Conservation (phyloP, 2,888 invertebrate genomes). For the Platerodrilus igneus region DNA sequence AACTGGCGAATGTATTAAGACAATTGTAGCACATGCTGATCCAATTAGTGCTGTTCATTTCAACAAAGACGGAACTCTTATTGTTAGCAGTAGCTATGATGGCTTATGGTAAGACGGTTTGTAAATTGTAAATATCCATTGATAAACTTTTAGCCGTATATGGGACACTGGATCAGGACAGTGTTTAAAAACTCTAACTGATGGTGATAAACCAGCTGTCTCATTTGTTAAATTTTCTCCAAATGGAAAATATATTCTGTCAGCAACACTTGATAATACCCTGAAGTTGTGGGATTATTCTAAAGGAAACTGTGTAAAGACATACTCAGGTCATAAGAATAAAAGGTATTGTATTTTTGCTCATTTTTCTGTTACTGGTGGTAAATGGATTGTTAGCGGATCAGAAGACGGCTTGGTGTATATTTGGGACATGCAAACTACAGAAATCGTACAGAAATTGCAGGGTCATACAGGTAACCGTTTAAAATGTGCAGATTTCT, state of each 20-base stretch:
- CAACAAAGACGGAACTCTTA: conserved; percentile 96
- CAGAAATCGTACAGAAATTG: conserved; percentile 96
- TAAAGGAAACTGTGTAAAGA: conserved; percentile 96
- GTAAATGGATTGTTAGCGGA: too few species aligned
- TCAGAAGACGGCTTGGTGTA: conserved; percentile 98
- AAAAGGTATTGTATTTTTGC: conserved; percentile 99
- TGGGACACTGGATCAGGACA: conserved; percentile 99
- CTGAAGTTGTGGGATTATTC: too few species aligned
- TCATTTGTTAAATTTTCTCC: conserved; percentile 99
- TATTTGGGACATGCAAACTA: conserved; percentile 99
- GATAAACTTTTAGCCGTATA: conserved; percentile 71
- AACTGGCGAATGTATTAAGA: conserved; percentile 96
- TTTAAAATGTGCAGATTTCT: background rate
- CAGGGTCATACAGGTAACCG: conserved; percentile 88
- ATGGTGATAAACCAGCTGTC: conserved; percentile 99
- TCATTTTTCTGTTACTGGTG: conserved; percentile 99
- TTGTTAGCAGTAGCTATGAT: too few species aligned
- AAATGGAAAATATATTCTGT: conserved; percentile 98
- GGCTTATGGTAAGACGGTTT: conserved; percentile 99
- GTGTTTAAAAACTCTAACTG: conserved; percentile 98
- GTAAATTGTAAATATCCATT: conserved; percentile 58
- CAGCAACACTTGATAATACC: too few species aligned
- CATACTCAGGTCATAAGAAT: conserved; percentile 96
- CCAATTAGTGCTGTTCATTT: conserved; percentile 99
- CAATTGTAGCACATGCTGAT: conserved; percentile 98